Conservation (phyloP, 2,797 vertebrate genomes). For the Phalloptychus januarius region DNA sequence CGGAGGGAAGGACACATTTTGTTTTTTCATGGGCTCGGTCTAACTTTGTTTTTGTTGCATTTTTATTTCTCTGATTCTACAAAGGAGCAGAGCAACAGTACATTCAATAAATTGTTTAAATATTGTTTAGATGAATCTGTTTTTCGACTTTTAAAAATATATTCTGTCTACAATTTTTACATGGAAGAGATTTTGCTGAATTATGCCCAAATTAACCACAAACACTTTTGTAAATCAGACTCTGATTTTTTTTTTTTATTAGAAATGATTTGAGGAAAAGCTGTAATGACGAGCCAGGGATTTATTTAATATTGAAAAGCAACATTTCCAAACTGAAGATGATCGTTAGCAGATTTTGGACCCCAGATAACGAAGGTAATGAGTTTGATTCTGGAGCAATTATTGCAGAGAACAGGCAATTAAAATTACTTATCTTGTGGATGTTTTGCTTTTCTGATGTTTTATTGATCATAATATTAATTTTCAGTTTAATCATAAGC, state of each 20-base stretch:
- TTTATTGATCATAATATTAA: neutral
- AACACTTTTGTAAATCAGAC: neutral
- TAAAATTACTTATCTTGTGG: neutral
- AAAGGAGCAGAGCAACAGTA: neutral
- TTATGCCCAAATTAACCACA: neutral
- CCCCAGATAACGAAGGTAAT: neutral
- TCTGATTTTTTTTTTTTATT: neutral
- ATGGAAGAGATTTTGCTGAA: constrained; percentile 1
- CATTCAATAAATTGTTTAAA: neutral
- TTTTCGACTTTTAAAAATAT: neutral
- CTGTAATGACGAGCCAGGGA: neutral
- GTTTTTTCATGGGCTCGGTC: neutral
- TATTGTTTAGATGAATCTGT: neutral
- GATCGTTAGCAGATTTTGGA: neutral
- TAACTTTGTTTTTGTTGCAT: constrained; percentile 5
- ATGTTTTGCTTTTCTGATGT: neutral
- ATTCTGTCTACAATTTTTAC: neutral
- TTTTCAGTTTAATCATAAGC: neutral
- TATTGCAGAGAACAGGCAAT: neutral
- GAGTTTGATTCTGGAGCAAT: neutral
- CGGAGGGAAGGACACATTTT: neutral
- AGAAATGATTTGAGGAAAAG: neutral
- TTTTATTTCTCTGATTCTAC: neutral
- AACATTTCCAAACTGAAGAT: neutral
- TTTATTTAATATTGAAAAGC: neutral